phyloP scores from a whole-genome alignment of 2,797 vertebrate genomes.

The Epinephelus malabaricus region DNA sequence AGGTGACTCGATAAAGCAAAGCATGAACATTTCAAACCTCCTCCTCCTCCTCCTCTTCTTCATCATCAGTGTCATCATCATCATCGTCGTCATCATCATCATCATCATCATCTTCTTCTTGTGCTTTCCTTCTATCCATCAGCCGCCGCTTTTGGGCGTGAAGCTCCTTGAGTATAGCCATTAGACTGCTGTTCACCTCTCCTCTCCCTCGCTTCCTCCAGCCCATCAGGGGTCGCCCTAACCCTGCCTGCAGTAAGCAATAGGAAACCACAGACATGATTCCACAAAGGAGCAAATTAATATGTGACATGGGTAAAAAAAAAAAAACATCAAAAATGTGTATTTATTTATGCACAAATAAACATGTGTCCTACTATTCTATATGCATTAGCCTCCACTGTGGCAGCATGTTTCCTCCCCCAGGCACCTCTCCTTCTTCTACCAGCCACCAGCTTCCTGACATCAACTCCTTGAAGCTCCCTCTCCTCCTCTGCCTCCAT shows the following conservation, averaged over 20 bases:
- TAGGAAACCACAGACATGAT: not conserved
- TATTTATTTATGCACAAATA: not conserved
- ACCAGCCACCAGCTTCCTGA: slow-evolving; percentile 5
- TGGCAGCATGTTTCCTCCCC: slow-evolving; percentile 67
- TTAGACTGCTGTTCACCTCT: slow-evolving; percentile 44
- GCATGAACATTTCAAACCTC: slow-evolving; percentile 62
- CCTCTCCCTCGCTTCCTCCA: slow-evolving; percentile 64
- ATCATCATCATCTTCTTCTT: slow-evolving; percentile 55
- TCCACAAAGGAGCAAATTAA: not conserved
- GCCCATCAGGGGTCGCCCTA: slow-evolving; percentile 67
- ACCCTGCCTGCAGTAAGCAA: slow-evolving; percentile 58
- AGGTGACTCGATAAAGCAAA: not conserved
- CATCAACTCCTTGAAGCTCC: slow-evolving; percentile 22
- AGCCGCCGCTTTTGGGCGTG: slow-evolving; percentile 66
- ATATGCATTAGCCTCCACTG: slow-evolving; percentile 72
- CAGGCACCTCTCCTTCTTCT: slow-evolving; percentile 64
- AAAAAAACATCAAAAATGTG: not conserved
- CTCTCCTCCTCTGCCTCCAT: slow-evolving; percentile 29
- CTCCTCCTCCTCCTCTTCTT: slow-evolving; percentile 50
- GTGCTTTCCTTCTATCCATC: slow-evolving; percentile 61
- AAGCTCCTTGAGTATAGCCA: slow-evolving; percentile 66
- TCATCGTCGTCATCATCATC: slow-evolving; percentile 46
- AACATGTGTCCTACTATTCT: slow-evolving; percentile 71
- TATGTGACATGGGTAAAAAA: not conserved
- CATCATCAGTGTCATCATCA: slow-evolving; percentile 48